Evolutionary conservation across 2,888 invertebrate species (phyloP).

Genomic region (Gastrophysa polygoni): DNA sequence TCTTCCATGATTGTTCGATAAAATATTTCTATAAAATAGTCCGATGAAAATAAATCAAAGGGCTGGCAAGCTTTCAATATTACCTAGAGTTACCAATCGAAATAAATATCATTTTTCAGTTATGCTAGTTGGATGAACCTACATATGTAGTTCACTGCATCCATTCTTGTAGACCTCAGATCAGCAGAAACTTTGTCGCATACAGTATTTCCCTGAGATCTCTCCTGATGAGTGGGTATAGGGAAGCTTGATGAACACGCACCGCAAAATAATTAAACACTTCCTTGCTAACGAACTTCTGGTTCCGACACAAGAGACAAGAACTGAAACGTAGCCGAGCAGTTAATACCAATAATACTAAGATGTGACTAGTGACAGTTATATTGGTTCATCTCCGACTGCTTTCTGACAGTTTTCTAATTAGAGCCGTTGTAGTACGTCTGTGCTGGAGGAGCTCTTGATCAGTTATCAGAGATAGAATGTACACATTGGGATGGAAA

Average conservation of each 20-base stretch:
- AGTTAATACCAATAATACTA: slow-evolving; percentile 43
- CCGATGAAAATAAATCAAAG: too few species aligned
- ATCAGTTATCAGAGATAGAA: slow-evolving; percentile 35
- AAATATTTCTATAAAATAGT: too few species aligned
- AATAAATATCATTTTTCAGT: too few species aligned
- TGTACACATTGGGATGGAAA: slow-evolving; percentile 9
- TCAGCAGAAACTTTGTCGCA: too few species aligned
- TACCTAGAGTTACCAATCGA: too few species aligned
- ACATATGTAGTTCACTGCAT: too few species aligned
- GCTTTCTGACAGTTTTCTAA: slow-evolving; percentile 49
- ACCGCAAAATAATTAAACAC: slow-evolving; percentile 16
- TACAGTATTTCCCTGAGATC: too few species aligned
- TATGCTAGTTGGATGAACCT: too few species aligned
- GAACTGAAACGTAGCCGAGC: slow-evolving; percentile 9
- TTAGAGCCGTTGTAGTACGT: slow-evolving; percentile 42
- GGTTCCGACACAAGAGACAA: slow-evolving; percentile 9
- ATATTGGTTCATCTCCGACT: slow-evolving; percentile 49
- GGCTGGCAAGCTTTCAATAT: too few species aligned
- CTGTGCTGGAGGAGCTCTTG: slow-evolving; percentile 43
- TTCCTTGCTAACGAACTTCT: slow-evolving; percentile 15
- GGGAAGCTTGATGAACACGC: slow-evolving; percentile 13
- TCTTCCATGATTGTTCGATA: too few species aligned
- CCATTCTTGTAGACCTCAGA: too few species aligned
- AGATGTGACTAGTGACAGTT: slow-evolving; percentile 51
- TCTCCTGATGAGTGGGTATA: not conserved